Evolutionary conservation across 2,888 invertebrate genomes (phyloP).

Genomic region (Lasioglossum malachurum): DNA sequence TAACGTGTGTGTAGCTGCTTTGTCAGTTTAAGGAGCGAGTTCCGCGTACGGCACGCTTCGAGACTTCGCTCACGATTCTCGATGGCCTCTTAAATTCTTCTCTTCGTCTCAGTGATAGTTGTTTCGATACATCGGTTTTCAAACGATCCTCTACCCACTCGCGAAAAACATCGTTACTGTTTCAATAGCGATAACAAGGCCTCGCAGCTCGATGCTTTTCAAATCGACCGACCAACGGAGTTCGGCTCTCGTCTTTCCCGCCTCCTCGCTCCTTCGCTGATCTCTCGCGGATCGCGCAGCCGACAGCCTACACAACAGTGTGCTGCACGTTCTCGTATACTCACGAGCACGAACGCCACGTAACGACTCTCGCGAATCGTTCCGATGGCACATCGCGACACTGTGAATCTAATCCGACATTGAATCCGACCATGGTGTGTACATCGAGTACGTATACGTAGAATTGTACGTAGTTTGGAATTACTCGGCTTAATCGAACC

Average conservation of each 20-base stretch:
- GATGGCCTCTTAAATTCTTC: constrained; percentile 39
- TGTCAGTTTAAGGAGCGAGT: constrained; percentile 74
- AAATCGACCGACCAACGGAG: constrained; percentile 60
- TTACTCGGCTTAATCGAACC: neutral
- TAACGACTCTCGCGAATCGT: constrained; percentile 59
- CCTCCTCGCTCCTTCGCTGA: constrained; percentile 52
- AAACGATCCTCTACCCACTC: constrained; percentile 43
- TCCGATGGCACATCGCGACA: constrained; percentile 45
- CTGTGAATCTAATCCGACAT: constrained; percentile 34
- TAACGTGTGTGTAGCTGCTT: constrained; percentile 75
- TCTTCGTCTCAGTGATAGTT: constrained; percentile 26
- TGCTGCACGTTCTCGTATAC: constrained; percentile 26
- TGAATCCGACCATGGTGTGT: constrained; percentile 29
- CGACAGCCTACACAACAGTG: constrained; percentile 13
- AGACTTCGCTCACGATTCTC: constrained; percentile 57
- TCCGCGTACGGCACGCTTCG: constrained; percentile 71
- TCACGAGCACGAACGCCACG: constrained; percentile 60
- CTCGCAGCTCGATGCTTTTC: constrained; percentile 63
- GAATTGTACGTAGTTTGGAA: neutral
- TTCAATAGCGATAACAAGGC: constrained; percentile 60
- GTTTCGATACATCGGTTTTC: constrained; percentile 17
- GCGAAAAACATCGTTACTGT: constrained; percentile 21
- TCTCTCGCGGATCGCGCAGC: constrained; percentile 51
- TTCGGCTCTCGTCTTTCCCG: constrained; percentile 62
- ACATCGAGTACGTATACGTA: constrained; percentile 4